Evolutionary conservation across 2,888 invertebrate species (phyloP).

Genomic region (Cantharis nigra): DNA sequence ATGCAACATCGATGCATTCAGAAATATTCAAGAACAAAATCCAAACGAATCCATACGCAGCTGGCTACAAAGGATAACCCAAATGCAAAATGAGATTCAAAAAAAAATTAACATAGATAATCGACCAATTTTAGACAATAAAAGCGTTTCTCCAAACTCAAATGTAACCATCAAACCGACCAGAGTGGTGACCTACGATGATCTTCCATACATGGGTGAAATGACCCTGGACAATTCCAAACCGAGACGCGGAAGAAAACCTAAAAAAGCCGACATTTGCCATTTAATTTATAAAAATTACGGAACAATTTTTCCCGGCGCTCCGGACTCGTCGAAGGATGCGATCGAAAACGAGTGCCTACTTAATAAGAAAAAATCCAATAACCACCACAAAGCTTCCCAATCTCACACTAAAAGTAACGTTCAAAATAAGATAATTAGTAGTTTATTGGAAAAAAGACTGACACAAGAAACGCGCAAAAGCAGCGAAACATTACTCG

Average conservation of each 20-base stretch:
- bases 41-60: conserved; percentile 71
- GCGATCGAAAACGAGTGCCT: conserved; percentile 56
- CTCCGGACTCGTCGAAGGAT: conserved; percentile 62
- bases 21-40: conserved; percentile 52
- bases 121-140: conserved; percentile 13
- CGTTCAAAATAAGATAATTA: conserved; percentile 70
- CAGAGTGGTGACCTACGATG: conserved; percentile 73
- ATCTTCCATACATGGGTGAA: conserved; percentile 90
- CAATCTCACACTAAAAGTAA: conserved; percentile 60
- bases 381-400: conserved; percentile 28
- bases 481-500: conserved; percentile 23
- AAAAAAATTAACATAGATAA: conserved; percentile 45
- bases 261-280: conserved; percentile 90
- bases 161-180: conserved; percentile 51
- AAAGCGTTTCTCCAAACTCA: conserved; percentile 45
- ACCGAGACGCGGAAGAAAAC: conserved; percentile 84
- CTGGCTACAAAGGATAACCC: conserved; percentile 77
- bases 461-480: conserved; percentile 68
- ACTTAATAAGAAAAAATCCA: conserved; percentile 18
- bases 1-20: conserved; percentile 40
- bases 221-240: conserved; percentile 88
- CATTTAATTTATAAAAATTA: conserved; percentile 91
- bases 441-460: conserved; percentile 71
- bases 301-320: conserved; percentile 82
- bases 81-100: conserved; percentile 66